A percentile compares a stretch with the other conserved stretches of the same genome.
Conservation (phyloP, 2,113 vertebrate species). For the Spermophilus dauricus region DNA sequence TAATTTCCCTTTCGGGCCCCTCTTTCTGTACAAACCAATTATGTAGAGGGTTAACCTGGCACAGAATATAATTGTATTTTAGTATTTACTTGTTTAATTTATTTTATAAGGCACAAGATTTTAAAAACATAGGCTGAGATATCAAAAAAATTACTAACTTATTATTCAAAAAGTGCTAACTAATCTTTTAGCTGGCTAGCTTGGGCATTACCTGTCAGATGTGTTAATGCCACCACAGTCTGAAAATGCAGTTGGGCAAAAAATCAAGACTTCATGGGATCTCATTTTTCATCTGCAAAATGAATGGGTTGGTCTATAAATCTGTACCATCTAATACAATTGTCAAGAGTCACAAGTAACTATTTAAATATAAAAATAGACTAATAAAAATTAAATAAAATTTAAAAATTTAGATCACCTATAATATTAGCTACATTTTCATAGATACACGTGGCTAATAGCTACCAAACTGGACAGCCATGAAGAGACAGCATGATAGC, state of each 20-base stretch:
- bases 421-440: background rate
- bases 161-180: background rate
- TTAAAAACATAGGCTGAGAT: background rate
- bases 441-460: rapidly evolving
- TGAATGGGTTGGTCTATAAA: background rate
- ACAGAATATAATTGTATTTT: background rate
- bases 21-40: background rate
- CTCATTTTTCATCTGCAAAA: background rate
- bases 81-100: background rate
- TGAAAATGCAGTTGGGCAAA: background rate
- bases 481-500: rapidly evolving
- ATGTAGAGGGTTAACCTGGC: background rate
- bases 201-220: background rate
- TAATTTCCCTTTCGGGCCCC: background rate
- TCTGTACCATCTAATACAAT: background rate
- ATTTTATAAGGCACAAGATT: background rate
- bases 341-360: background rate
- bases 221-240: background rate
- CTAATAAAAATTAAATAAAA: slow-evolving; percentile 8
- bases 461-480: background rate
- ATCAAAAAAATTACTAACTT: background rate
- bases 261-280: background rate
- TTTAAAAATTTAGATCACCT: background rate
- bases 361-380: background rate
- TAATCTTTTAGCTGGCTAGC: background rate